phyloP scores from a whole-genome alignment of 2,797 vertebrate genomes.

The Eulemur mongoz region DNA sequence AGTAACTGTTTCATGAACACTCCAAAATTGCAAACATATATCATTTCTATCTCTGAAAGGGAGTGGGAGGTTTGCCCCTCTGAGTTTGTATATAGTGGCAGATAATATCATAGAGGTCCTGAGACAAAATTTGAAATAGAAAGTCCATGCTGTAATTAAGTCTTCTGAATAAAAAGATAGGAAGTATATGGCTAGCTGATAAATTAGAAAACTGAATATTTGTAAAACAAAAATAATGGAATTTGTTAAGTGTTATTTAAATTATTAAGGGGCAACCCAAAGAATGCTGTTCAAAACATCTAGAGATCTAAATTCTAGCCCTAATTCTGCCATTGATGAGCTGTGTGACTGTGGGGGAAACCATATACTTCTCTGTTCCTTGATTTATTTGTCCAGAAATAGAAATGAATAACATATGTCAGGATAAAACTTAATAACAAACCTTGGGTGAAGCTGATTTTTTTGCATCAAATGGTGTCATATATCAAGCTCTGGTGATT shows the following conservation, averaged over 20 bases:
- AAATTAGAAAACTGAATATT: background rate
- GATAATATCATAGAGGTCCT: background rate
- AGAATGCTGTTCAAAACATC: background rate
- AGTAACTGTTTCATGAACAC: background rate
- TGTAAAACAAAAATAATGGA: background rate
- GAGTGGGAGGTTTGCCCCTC: background rate
- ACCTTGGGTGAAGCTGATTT: background rate
- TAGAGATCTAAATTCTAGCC: background rate
- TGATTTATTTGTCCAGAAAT: conserved; percentile 4
- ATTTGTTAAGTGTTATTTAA: background rate
- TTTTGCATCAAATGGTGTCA: background rate
- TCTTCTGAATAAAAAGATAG: background rate
- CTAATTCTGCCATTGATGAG: background rate
- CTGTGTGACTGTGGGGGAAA: background rate
- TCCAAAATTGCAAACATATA: too few relatives aligned
- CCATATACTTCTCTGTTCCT: background rate
- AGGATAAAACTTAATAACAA: background rate
- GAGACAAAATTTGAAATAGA: background rate
- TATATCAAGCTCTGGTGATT: background rate
- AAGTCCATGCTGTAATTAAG: background rate
- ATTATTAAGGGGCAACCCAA: background rate
- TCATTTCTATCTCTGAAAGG: background rate
- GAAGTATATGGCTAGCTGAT: background rate
- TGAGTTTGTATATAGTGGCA: background rate
- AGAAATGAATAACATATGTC: background rate